A percentile compares a stretch with the other conserved stretches of the same genome.
phyloP scores from a whole-genome alignment of 2,797 vertebrate species.

The Sebastes nivosus region DNA sequence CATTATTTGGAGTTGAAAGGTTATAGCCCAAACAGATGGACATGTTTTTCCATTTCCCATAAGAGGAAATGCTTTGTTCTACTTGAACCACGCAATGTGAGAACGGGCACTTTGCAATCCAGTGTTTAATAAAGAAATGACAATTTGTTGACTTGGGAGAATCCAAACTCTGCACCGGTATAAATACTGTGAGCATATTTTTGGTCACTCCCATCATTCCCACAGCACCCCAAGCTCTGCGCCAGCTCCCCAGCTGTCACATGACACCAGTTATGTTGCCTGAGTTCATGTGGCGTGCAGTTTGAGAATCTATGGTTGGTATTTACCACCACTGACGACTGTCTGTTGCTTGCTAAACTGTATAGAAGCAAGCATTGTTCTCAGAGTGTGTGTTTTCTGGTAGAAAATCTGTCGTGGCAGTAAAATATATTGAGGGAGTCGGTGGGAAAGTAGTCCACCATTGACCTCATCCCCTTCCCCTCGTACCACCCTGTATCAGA shows the following conservation, averaged over 20 bases:
- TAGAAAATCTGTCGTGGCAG: neutral
- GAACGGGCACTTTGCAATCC: neutral
- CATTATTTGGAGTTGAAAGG: conserved; percentile 11
- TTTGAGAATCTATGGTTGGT: neutral
- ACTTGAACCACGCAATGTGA: neutral
- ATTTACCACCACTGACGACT: neutral
- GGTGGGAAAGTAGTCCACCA: neutral
- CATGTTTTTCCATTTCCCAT: neutral
- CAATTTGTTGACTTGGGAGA: neutral
- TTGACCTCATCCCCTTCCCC: neutral
- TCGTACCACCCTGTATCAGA: conserved; percentile 7
- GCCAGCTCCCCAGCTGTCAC: conserved; percentile 55
- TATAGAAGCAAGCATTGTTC: neutral
- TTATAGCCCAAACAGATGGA: conserved; percentile 26
- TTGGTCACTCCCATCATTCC: neutral
- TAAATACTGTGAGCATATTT: neutral
- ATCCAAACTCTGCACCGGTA: neutral
- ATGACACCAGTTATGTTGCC: conserved; percentile 58
- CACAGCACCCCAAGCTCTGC: neutral
- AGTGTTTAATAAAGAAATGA: neutral
- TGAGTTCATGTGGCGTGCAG: conserved; percentile 26
- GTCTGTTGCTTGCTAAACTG: neutral
- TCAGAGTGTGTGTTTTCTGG: neutral
- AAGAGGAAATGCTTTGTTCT: neutral
- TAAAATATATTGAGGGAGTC: neutral